phyloP scores from a whole-genome alignment of 2,113 vertebrate species.

The Plotosus lineatus region DNA sequence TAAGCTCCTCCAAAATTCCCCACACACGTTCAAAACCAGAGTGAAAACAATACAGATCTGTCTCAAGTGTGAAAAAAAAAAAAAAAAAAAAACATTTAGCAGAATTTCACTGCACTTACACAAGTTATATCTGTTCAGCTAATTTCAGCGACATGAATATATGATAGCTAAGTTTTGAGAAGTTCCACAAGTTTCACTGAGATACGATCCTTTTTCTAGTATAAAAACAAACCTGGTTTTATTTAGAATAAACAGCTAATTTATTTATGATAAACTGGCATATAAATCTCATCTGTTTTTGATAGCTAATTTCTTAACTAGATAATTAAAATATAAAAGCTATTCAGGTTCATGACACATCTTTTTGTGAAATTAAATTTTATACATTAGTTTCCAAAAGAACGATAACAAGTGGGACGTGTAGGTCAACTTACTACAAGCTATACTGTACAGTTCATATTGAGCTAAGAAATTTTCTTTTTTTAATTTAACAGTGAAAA shows the following conservation, averaged over 20 bases:
- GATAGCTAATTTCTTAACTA: neutral
- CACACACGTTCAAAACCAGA: no score
- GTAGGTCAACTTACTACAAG: neutral
- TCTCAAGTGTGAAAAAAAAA: no score
- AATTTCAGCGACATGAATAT: neutral
- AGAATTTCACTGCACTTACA: neutral
- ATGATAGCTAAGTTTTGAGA: neutral
- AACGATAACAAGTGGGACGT: neutral
- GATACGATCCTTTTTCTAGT: constrained; percentile 12
- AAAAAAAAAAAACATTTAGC: neutral
- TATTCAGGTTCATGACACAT: no score
- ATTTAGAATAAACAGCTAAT: neutral
- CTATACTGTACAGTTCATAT: neutral
- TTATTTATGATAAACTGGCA: neutral
- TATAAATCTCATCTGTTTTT: neutral
- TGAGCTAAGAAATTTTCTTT: neutral
- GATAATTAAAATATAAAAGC: neutral
- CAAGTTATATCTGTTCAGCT: neutral
- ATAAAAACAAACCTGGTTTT: neutral
- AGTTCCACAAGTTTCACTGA: no score
- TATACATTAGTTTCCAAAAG: no score
- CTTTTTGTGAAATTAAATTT: no score
- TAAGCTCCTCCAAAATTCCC: no score
- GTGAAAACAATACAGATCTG: no score
- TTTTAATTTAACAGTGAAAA: neutral